A percentile compares a stretch with the other conserved stretches of the same genome.
Conservation (phyloP, 2,888 invertebrate genomes). For the Cyclophora punctaria region DNA sequence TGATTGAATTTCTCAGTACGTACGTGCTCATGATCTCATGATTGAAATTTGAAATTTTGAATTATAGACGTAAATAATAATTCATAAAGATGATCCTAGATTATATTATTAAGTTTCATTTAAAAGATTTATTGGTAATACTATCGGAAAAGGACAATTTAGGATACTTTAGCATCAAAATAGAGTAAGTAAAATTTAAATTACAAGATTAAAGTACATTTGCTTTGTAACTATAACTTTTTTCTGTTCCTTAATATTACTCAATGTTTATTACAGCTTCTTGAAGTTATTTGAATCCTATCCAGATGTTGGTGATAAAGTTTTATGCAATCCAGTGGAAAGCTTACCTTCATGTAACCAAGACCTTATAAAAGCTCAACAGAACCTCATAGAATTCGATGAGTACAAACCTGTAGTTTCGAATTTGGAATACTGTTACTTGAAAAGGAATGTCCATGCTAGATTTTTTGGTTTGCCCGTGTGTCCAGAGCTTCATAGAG, state of each 20-base stretch:
- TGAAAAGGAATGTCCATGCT: conserved; percentile 80
- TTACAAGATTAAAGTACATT: neutral
- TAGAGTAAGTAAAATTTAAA: conserved; percentile 81
- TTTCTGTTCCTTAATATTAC: neutral
- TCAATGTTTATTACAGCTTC: conserved; percentile 71
- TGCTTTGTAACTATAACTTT: neutral
- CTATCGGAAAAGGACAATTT: conserved; percentile 74
- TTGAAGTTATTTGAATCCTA: conserved; percentile 80
- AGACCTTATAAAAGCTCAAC: conserved; percentile 77
- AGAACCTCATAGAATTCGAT: conserved; percentile 61
- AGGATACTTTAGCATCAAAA: conserved; percentile 78
- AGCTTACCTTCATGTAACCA: conserved; percentile 78
- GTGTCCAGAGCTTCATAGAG: conserved; percentile 79
- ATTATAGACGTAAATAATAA: neutral
- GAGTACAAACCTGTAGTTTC: conserved; percentile 41
- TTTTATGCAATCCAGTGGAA: conserved; percentile 78
- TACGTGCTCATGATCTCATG: too few species aligned
- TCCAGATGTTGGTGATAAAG: conserved; percentile 78
- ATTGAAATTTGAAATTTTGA: too few species aligned
- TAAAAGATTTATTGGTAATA: conserved; percentile 76
- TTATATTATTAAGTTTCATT: conserved; percentile 77
- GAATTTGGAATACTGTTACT: conserved; percentile 41
- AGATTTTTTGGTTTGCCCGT: conserved; percentile 80
- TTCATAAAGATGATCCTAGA: conserved; percentile 52
- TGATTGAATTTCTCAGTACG: too few species aligned